Base-by-base conservation (phyloP, 2,888 invertebrate species). In the Girardia tigrina region DNA sequence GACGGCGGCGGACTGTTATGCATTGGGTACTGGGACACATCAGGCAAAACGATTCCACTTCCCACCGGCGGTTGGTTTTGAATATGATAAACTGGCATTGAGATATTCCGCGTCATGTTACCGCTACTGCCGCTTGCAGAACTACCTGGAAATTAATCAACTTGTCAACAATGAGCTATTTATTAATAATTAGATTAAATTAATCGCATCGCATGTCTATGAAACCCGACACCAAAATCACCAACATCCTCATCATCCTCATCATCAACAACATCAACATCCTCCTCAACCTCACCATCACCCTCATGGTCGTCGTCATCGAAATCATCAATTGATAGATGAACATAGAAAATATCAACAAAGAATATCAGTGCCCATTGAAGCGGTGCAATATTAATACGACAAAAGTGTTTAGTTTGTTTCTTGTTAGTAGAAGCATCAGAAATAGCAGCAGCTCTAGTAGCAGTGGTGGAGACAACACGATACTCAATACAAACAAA, bases 401-500 rank as follows among this genome's bases (percentile, higher is more conserved):
- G 23, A 4, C n/a, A 56, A 56, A 56, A 23, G n/a, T n/a, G n/a
- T 56, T 56, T 20, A 56, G 8, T 56, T 56, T n/a, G n/a, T n/a
- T n/a, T n/a, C 56, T n/a, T 20, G 56, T 56, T 56, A 56, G 56
- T 56, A 56, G 56, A 56, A 56, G 56, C 56, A 56, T 56, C 56
- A 56, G 56, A 56, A n/a, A n/a, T n/a, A n/a, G n/a, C n/a, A 56
- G 56, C 56, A 56, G 56, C 56, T 56, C 56, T 56, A 56, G 56
- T 56, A 56, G 56, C 56, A 56, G 56, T 56, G 56, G 56, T 56
- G 56, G 56, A 56, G 56, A 56, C 56, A 56, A 56, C 56, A 56
- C 56, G 56, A 56, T 56, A n/a, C n/a, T n/a, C n/a, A 12, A n/a
- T 56, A 56, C 56, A 56, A 56, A 56, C 56, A 56, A n/a, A 56